A percentile compares a stretch with the other conserved stretches of the same genome.
phyloP scores from a whole-genome alignment of 2,888 invertebrate species.

The Colletes collaris region DNA sequence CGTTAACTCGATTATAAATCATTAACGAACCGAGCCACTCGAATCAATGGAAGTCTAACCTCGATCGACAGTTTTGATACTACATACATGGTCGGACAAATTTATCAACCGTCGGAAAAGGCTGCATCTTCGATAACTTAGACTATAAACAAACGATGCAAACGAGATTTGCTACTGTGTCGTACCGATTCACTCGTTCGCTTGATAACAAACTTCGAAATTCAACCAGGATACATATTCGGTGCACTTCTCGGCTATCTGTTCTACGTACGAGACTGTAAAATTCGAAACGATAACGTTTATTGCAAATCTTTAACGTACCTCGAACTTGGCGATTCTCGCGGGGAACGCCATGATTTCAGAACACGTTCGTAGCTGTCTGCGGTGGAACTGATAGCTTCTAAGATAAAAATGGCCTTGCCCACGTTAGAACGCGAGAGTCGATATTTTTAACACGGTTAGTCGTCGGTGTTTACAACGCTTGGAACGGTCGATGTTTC shows the following conservation, averaged over 20 bases:
- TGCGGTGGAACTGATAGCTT: slow-evolving; percentile 50
- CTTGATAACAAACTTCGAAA: background rate
- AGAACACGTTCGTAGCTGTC: slow-evolving; percentile 48
- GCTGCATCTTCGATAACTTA: background rate
- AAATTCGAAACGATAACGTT: background rate
- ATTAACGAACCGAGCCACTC: background rate
- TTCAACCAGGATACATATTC: background rate
- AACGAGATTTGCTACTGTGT: background rate
- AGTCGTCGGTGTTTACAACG: slow-evolving; percentile 48
- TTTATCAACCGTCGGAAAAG: background rate
- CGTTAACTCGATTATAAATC: background rate
- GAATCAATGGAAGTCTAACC: background rate
- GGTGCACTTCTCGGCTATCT: background rate
- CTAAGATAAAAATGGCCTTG: slow-evolving; percentile 53
- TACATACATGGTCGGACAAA: background rate
- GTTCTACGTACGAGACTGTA: background rate
- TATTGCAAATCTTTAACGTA: slow-evolving; percentile 46
- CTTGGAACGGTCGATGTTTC: slow-evolving; percentile 32
- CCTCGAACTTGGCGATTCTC: slow-evolving; percentile 71
- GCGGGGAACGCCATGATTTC: slow-evolving; percentile 71
- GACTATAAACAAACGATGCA: background rate
- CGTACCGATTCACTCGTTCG: background rate
- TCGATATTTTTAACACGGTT: slow-evolving; percentile 47
- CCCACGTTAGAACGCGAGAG: slow-evolving; percentile 9
- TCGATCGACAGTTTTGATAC: background rate